Evolutionary conservation across 1,140 invertebrate genomes (phyloP).

Genomic region (Drosophila ambigua): DNA sequence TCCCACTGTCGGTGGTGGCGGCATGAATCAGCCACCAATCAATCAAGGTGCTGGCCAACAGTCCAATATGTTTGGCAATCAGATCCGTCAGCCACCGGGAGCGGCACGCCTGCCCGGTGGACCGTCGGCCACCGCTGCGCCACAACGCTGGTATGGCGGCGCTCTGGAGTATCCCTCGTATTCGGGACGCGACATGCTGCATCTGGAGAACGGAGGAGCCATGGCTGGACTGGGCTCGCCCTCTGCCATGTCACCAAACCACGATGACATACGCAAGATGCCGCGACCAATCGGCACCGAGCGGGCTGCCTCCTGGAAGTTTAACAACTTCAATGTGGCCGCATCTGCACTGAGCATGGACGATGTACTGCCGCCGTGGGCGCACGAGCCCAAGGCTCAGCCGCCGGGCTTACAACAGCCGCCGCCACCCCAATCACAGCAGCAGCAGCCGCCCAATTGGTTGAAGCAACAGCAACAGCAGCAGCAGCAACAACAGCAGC

Average conservation of each 20-base stretch:
- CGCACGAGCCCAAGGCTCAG: constrained; percentile 59
- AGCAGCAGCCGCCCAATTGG: constrained; percentile 69
- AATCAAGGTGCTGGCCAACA: constrained; percentile 32
- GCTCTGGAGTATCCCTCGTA: constrained; percentile 67
- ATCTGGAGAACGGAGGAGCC: constrained; percentile 73
- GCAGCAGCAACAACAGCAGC: constrained; percentile 55
- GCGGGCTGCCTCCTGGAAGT: constrained; percentile 88
- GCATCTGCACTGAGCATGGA: constrained; percentile 54
- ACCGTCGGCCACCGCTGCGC: constrained; percentile 25
- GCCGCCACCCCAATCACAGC: constrained; percentile 53
- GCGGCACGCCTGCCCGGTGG: constrained; percentile 42
- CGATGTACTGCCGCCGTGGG: constrained; percentile 58
- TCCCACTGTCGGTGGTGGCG: constrained; percentile 13
- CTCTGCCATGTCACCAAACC: constrained; percentile 87
- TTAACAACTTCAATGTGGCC: constrained; percentile 68
- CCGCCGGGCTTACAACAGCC: constrained; percentile 65
- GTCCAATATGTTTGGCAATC: constrained; percentile 61
- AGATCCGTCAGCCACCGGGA: constrained; percentile 51
- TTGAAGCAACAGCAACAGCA: constrained; percentile 63
- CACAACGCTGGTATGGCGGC: constrained; percentile 77
- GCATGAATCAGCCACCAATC: constrained; percentile 18
- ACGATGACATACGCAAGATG: constrained; percentile 88
- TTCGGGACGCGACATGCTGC: constrained; percentile 69
- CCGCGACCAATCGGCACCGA: constrained; percentile 91
- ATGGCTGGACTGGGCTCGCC: constrained; percentile 83